Conservation (phyloP, 2,888 invertebrate genomes). For the Perithous albicinctus region DNA sequence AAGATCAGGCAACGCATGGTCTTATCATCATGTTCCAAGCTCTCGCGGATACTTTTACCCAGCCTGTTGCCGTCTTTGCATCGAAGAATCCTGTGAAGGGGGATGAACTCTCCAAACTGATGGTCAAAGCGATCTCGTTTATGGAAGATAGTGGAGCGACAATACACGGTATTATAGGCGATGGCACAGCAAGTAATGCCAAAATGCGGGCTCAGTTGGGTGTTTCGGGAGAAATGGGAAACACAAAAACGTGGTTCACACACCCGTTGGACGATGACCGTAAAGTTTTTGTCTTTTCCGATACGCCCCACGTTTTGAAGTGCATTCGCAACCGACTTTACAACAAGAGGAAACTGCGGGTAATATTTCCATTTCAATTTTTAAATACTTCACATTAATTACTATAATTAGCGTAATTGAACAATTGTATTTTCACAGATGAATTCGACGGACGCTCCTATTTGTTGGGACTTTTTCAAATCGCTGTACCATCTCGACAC, state of each 20-base stretch:
- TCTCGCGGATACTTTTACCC: background rate
- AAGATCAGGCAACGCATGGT: background rate
- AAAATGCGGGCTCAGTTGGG: conserved; percentile 20
- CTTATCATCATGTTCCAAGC: background rate
- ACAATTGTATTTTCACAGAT: background rate
- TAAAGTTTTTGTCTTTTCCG: conserved; percentile 1
- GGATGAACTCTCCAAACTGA: background rate
- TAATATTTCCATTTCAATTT: conserved; percentile 11
- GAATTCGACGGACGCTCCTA: background rate
- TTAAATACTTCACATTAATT: background rate
- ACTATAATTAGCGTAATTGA: background rate
- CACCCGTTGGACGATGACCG: conserved; percentile 29
- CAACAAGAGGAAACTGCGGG: conserved; percentile 35
- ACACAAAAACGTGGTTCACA: conserved; percentile 31
- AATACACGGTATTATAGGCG: background rate
- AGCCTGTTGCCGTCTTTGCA: background rate
- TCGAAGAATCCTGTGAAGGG: background rate
- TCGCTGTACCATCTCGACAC: background rate
- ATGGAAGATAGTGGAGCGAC: background rate
- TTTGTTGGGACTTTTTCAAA: background rate
- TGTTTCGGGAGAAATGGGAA: background rate
- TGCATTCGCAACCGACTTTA: conserved; percentile 28
- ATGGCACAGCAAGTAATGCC: background rate
- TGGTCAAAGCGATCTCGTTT: background rate
- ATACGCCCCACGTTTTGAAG: no score